A percentile compares a stretch with the other conserved stretches of the same genome.
phyloP scores from a whole-genome alignment of 2,888 invertebrate species.

The Caenorhabditis virilis region DNA sequence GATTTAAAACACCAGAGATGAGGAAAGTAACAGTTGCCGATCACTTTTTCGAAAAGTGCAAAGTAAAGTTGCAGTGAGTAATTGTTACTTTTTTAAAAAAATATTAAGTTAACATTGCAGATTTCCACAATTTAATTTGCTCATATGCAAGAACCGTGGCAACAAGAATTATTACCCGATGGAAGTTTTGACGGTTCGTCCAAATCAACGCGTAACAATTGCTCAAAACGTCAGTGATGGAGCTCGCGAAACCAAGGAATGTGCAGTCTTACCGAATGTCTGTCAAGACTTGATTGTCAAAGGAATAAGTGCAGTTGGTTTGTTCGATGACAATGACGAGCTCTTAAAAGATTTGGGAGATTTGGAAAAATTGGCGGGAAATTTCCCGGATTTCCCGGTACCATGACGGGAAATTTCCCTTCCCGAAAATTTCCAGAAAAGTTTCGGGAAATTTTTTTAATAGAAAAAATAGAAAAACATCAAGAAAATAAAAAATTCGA shows the following conservation, averaged over 20 bases:
- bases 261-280: conserved; percentile 29
- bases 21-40: conserved; percentile 1
- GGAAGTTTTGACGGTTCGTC: conserved; percentile 39
- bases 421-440: no score
- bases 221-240: conserved; percentile 41
- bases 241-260: conserved; percentile 39
- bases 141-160: conserved; percentile 34
- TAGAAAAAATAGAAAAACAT: no score
- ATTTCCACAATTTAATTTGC: conserved; percentile 36
- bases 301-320: conserved; percentile 8
- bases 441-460: no score
- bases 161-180: conserved; percentile 40
- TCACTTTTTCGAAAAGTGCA: conserved; percentile 32
- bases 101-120: conserved; percentile 8
- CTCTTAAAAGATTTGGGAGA: conserved; percentile 14
- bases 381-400: no score
- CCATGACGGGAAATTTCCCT: no score
- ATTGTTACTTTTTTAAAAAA: neutral
- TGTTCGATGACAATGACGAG: conserved; percentile 2
- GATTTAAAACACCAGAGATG: conserved; percentile 7
- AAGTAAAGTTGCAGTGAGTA: conserved; percentile 22
- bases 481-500: no score
- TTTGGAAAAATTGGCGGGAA: no score
- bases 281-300: conserved; percentile 22
- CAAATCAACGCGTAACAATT: conserved; percentile 49